phyloP scores from a whole-genome alignment of 2,113 vertebrate genomes.

The Pangasianodon gigas region DNA sequence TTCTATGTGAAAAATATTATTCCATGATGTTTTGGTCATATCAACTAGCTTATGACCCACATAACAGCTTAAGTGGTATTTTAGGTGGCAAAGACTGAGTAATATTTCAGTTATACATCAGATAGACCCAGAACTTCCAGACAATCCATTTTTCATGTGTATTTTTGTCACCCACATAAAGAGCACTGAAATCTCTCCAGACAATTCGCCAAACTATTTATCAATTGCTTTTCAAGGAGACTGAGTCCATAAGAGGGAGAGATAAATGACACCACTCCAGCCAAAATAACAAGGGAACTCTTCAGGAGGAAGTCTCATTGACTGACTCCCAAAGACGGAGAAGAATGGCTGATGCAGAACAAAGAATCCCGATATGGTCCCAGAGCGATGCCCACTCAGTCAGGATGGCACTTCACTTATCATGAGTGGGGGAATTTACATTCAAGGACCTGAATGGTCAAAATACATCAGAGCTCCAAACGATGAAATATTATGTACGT shows the following conservation, averaged over 20 bases:
- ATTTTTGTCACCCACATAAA: conserved; percentile 39
- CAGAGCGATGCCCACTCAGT: conserved; percentile 1
- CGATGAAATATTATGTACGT: not conserved
- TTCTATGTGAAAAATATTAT: not conserved
- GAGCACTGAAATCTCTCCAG: conserved; percentile 14
- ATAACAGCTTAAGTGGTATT: conserved; percentile 14
- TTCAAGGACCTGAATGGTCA: not conserved
- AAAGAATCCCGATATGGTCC: conserved; percentile 11
- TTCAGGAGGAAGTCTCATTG: not conserved
- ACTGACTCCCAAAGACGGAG: not conserved
- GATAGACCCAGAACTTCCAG: not conserved
- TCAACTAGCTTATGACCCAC: conserved; percentile 5
- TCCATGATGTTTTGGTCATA: not conserved
- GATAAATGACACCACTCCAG: conserved; percentile 24
- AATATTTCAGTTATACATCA: not conserved
- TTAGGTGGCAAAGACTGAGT: not conserved
- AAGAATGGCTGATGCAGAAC: conserved; percentile 34
- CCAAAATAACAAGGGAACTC: conserved; percentile 25
- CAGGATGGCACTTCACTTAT: conserved; percentile 35
- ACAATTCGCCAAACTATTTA: conserved; percentile 22
- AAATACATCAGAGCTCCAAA: not conserved
- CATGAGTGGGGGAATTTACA: conserved; percentile 12
- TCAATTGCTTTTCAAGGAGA: conserved; percentile 36
- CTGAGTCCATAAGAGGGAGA: conserved; percentile 5
- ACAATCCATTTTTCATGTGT: conserved; percentile 25